These are phyloP conservation scores for Tachysurus fulvidraco DNA, from an alignment of 2,113 vertebrate species.

Conservation along the genomic window DNA sequence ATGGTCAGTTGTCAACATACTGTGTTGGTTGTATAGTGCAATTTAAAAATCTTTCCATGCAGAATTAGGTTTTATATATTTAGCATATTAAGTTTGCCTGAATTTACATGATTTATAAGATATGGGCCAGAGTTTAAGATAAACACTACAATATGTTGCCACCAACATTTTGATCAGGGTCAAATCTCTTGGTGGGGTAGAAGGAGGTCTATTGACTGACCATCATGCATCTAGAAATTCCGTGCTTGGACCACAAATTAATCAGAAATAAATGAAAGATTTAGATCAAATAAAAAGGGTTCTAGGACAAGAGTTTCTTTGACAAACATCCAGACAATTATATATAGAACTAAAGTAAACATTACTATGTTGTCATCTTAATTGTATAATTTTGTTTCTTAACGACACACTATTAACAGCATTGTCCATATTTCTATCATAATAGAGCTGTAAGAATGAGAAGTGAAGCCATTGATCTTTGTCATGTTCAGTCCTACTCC, in stretches of 20 bases:
- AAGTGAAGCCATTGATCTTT: constrained; percentile 32
- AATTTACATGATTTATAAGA: not conserved
- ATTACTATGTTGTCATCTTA: not conserved
- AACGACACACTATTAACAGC: constrained; percentile 10
- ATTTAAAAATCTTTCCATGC: no score
- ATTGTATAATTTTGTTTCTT: constrained; percentile 3
- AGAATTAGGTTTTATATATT: not conserved
- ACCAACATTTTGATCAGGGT: not conserved
- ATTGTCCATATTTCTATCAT: constrained; percentile 23
- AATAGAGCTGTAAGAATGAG: constrained; percentile 35
- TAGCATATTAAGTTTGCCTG: not conserved
- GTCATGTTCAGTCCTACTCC: constrained; percentile 24
- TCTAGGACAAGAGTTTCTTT: not conserved
- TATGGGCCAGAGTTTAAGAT: not conserved
- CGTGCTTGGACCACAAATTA: not conserved
- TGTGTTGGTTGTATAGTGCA: no score
- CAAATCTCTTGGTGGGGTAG: not conserved
- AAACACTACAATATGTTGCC: not conserved
- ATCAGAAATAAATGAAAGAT: not conserved
- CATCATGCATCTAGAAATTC: not conserved
- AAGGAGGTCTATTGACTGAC: not conserved
- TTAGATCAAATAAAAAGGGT: not conserved
- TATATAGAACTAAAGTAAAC: not conserved
- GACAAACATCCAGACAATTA: not conserved
- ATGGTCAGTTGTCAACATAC: no score